Evolutionary conservation across 2,113 vertebrate genomes (phyloP).

Genomic region (Elaphurus davidianus): DNA sequence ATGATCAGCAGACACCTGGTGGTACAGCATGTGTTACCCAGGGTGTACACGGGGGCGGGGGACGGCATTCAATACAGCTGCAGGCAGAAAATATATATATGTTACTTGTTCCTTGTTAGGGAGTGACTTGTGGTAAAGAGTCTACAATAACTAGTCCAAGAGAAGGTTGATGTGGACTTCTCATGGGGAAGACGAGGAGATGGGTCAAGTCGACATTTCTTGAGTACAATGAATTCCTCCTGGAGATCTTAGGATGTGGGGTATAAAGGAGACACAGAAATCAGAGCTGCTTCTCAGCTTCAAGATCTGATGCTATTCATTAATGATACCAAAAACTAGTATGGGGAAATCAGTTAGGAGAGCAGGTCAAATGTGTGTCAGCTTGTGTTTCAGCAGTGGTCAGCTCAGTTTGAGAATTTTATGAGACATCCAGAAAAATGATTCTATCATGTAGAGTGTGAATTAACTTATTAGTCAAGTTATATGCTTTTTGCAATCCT

Average conservation of each 20-base stretch:
- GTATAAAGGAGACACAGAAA: not conserved
- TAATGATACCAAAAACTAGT: not conserved
- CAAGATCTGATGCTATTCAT: not conserved
- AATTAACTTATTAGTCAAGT: not conserved
- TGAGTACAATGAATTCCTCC: not conserved
- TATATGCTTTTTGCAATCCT: not conserved
- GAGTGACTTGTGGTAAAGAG: not conserved
- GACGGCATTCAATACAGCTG: not conserved
- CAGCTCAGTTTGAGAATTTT: not conserved
- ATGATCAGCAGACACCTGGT: too few relatives aligned
- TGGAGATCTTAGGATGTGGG: not conserved
- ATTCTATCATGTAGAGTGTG: not conserved
- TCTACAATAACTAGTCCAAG: not conserved
- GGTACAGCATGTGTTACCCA: not conserved
- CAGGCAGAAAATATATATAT: not conserved
- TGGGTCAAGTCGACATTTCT: not conserved
- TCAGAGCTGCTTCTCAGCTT: not conserved
- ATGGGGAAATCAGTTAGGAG: not conserved
- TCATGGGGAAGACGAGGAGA: not conserved
- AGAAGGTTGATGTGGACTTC: not conserved
- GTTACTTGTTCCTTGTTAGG: not conserved
- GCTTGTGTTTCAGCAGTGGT: not conserved
- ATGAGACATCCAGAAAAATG: not conserved
- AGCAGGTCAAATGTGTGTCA: not conserved
- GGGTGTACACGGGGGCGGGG: fast-evolving